Percentiles rank a stretch among this genome's conserved stretches.
phyloP scores from a whole-genome alignment of 2,113 vertebrate genomes.

The Bagarius yarrelli region DNA sequence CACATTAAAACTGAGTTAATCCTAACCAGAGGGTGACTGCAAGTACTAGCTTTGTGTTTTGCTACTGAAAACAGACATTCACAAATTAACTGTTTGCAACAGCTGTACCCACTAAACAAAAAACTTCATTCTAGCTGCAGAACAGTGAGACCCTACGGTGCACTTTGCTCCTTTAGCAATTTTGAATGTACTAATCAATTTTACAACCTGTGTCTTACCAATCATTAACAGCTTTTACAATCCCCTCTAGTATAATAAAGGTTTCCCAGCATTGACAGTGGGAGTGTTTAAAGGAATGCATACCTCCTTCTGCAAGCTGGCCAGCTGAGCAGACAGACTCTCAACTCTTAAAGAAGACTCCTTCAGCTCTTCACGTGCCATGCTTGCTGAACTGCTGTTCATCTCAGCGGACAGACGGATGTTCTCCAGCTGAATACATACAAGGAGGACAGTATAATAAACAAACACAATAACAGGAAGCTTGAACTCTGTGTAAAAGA shows the following conservation, averaged over 20 bases:
- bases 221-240: too few species aligned
- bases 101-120: slow-evolving; percentile 8
- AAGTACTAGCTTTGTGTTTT: background rate
- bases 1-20: too few species aligned
- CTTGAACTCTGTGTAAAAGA: slow-evolving; percentile 35
- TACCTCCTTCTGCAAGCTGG: slow-evolving; percentile 84
- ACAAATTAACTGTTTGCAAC: background rate
- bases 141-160: background rate
- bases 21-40: background rate
- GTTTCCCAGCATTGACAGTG: background rate
- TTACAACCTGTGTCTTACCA: background rate
- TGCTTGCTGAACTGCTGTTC: slow-evolving; percentile 73
- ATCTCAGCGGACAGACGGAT: slow-evolving; percentile 78
- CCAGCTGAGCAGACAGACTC: slow-evolving; percentile 77
- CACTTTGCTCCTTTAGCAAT: background rate
- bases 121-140: background rate
- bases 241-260: background rate
- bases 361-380: slow-evolving; percentile 80
- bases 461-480: background rate
- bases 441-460: background rate
- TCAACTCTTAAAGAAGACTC: slow-evolving; percentile 79
- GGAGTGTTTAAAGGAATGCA: background rate
- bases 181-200: background rate
- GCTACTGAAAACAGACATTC: background rate
- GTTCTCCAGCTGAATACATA: slow-evolving; percentile 78